These are phyloP conservation scores for Phrixothrix hirtus DNA, from an alignment of 2,888 invertebrate genomes.

Conservation along the genomic window DNA sequence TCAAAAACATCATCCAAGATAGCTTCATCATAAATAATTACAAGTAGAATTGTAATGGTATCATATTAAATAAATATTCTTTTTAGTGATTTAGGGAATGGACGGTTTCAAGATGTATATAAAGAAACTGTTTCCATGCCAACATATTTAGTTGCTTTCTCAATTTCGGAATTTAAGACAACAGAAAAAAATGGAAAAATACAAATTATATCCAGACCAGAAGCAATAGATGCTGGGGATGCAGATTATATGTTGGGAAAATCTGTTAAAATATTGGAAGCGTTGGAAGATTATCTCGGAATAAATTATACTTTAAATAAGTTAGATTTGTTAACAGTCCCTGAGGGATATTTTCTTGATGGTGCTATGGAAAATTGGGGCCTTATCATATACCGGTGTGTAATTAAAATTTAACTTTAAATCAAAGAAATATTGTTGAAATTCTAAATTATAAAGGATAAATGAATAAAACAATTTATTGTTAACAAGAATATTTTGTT, in stretches of 20 bases:
- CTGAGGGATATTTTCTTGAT: neutral
- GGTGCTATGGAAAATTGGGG: constrained; percentile 2
- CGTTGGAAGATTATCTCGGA: neutral
- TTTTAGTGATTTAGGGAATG: neutral
- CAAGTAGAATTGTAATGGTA: too few relatives aligned
- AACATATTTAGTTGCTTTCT: neutral
- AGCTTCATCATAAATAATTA: too few relatives aligned
- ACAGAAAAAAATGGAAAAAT: too few relatives aligned
- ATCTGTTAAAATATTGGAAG: neutral
- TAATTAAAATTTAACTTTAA: neutral
- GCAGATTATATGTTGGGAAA: neutral
- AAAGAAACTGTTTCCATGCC: neutral
- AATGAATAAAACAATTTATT: too few relatives aligned
- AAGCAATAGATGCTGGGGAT: neutral
- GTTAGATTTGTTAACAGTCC: neutral
- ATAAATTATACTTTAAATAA: neutral
- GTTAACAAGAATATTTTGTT: too few relatives aligned
- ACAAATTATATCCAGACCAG: too few relatives aligned
- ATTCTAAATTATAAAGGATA: too few relatives aligned
- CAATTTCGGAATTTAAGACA: neutral
- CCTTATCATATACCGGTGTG: neutral
- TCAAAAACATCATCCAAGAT: too few relatives aligned
- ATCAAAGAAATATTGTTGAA: too few relatives aligned
- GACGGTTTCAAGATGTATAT: neutral
- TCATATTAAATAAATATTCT: neutral